These are phyloP conservation scores for Alloplasta piceator DNA, from an alignment of 2,888 invertebrate species.

Conservation along the genomic window DNA sequence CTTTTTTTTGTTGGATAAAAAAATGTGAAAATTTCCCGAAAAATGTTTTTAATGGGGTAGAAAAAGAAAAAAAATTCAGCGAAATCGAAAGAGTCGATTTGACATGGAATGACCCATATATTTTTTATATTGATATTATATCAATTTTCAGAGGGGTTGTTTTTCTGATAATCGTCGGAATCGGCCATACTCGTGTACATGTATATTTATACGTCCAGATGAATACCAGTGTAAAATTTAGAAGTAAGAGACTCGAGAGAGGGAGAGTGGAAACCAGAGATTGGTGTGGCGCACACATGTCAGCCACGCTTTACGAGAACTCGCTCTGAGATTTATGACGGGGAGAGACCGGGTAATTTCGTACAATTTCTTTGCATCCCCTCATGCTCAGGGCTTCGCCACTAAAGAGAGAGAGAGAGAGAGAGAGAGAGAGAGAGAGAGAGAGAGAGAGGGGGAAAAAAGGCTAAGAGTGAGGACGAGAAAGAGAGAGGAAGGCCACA, in stretches of 20 bases:
- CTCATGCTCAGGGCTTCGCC: slow-evolving; percentile 13
- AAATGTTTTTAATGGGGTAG: too few species aligned
- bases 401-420: slow-evolving; percentile 21
- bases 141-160: too few species aligned
- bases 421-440: slow-evolving; percentile 11
- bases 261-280: neutral
- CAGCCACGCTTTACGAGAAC: slow-evolving; percentile 66
- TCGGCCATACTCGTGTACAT: too few species aligned
- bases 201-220: neutral
- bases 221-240: slow-evolving; percentile 1
- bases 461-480: slow-evolving; percentile 1
- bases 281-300: slow-evolving; percentile 64
- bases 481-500: neutral
- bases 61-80: too few species aligned
- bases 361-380: slow-evolving; percentile 54
- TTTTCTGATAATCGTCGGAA: too few species aligned
- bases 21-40: too few species aligned
- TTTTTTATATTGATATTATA: too few species aligned
- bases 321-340: slow-evolving; percentile 61
- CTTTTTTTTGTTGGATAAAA: too few species aligned
- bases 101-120: too few species aligned
- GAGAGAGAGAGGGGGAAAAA: slow-evolving; percentile 24
- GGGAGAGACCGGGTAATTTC: slow-evolving; percentile 59
- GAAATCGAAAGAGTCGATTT: too few species aligned
- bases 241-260: neutral